phyloP scores from a whole-genome alignment of 2,113 vertebrate species.

The Ceyx cyanopectus region DNA sequence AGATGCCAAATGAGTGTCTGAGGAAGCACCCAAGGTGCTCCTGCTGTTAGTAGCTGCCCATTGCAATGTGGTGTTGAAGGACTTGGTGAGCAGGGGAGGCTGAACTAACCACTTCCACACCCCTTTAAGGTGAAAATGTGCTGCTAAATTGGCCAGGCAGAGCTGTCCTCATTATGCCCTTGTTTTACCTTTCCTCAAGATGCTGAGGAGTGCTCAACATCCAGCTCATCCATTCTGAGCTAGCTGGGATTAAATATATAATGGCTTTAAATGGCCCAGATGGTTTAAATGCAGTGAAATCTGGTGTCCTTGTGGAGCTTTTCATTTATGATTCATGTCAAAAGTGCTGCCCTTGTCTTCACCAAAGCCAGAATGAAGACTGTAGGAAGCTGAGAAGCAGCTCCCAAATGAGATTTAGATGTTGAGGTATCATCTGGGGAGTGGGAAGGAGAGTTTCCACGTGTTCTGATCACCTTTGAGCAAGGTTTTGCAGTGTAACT shows the following conservation, averaged over 20 bases:
- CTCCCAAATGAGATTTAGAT: background rate
- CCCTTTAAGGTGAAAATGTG: background rate
- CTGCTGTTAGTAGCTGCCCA: background rate
- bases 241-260: background rate
- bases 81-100: background rate
- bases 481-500: background rate
- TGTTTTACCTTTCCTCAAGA: background rate
- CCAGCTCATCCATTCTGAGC: background rate
- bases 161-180: background rate
- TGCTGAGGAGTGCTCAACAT: background rate
- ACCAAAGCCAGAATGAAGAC: background rate
- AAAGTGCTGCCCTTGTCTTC: background rate
- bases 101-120: accelerated
- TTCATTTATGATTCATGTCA: background rate
- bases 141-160: background rate
- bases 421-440: background rate
- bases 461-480: background rate
- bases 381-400: background rate
- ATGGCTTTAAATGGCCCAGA: background rate
- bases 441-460: background rate
- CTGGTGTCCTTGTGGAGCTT: background rate
- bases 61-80: background rate
- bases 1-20: background rate
- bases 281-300: background rate
- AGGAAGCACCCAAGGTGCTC: background rate